phyloP scores from a whole-genome alignment of 1,140 invertebrate genomes.

The Drosophila setifemur region DNA sequence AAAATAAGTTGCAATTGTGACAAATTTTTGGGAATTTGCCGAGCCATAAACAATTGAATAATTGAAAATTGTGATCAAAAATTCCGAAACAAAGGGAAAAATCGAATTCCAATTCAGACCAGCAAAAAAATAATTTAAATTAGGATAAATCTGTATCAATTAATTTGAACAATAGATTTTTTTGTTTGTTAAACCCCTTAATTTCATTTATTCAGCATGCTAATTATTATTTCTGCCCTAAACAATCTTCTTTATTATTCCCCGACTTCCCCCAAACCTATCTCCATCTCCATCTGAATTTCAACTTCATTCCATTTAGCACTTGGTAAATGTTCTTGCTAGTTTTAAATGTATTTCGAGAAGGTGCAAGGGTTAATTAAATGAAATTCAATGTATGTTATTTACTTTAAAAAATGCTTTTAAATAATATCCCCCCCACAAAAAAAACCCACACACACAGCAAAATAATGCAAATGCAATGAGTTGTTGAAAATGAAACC shows the following conservation, averaged over 20 bases:
- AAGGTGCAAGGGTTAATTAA: slow-evolving; percentile 58
- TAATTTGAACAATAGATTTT: too few species aligned
- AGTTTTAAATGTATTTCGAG: slow-evolving; percentile 56
- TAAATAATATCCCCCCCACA: slow-evolving; percentile 25
- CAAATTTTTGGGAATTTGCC: too few species aligned
- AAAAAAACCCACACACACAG: slow-evolving; percentile 11
- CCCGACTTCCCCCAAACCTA: neutral
- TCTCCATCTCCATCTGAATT: neutral
- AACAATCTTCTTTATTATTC: too few species aligned
- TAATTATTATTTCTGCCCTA: neutral
- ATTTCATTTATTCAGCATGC: too few species aligned
- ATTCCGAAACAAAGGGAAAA: too few species aligned
- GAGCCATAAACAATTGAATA: too few species aligned
- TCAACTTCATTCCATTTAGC: neutral
- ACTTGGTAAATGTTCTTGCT: slow-evolving; percentile 61
- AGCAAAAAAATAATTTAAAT: too few species aligned
- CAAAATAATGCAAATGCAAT: slow-evolving; percentile 49
- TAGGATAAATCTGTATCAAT: too few species aligned
- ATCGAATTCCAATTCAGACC: too few species aligned
- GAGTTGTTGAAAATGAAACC: slow-evolving; percentile 45
- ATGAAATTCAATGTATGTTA: slow-evolving; percentile 28
- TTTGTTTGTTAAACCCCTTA: too few species aligned
- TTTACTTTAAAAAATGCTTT: slow-evolving; percentile 49
- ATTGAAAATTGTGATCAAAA: too few species aligned
- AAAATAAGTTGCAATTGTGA: neutral